Evolutionary conservation across 1,140 invertebrate species (phyloP).

Genomic region (Procambarus clarkii): DNA sequence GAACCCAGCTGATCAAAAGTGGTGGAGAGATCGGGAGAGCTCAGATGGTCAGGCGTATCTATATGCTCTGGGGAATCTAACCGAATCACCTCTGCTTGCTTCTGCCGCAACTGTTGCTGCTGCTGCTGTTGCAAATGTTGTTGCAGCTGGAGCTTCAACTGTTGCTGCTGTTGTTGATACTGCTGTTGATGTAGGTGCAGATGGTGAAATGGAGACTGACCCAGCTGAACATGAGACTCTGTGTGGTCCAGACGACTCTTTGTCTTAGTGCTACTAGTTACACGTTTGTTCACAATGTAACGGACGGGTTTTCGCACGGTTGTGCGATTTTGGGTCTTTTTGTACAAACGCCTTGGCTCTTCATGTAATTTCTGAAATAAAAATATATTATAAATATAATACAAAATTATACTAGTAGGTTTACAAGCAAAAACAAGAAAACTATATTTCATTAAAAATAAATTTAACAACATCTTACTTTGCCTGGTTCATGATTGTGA

Average conservation of each 20-base stretch:
- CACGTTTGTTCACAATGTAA: constrained; percentile 70
- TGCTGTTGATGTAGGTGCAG: constrained; percentile 65
- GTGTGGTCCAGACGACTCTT: constrained; percentile 53
- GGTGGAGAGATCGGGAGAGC: constrained; percentile 70
- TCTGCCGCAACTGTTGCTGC: constrained; percentile 45
- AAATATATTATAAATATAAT: background rate
- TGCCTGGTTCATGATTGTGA: constrained; percentile 72
- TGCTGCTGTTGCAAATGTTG: constrained; percentile 60
- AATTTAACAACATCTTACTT: constrained; percentile 45
- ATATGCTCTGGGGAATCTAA: constrained; percentile 68
- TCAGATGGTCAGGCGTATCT: constrained; percentile 69
- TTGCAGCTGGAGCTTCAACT: constrained; percentile 58
- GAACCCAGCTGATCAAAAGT: constrained; percentile 69
- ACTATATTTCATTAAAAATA: background rate
- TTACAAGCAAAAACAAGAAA: background rate
- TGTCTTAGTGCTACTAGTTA: constrained; percentile 45
- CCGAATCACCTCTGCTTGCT: constrained; percentile 64
- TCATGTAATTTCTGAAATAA: constrained; percentile 68
- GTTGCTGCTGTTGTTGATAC: constrained; percentile 67
- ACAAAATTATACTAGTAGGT: background rate
- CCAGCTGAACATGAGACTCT: constrained; percentile 64
- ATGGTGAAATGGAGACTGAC: constrained; percentile 66
- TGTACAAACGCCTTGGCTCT: constrained; percentile 70
- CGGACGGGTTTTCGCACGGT: constrained; percentile 71
- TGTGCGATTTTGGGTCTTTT: constrained; percentile 69